Evolutionary conservation across 2,113 vertebrate genomes (phyloP), one percentile per base, ranked within the genome.

Genomic region (Onychorhynchus coronatus): DNA sequence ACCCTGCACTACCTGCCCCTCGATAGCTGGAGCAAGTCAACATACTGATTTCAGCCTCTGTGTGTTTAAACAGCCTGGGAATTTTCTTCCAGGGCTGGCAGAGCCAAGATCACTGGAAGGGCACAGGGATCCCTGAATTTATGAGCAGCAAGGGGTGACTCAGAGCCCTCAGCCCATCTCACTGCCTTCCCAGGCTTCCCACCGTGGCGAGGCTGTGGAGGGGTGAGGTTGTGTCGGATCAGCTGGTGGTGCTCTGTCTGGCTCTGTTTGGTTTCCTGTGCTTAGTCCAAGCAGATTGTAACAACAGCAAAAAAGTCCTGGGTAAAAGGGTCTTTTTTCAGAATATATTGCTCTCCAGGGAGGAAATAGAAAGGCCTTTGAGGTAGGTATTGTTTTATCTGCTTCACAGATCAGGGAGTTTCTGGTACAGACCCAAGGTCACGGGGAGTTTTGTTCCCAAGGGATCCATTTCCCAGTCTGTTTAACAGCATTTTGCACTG

Each of bases 351-450:
- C 86, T 95, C 93, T 11, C 0, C 14, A 0, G 92, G 88, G 96
- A 95, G 94, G 86, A 96, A 93, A 20, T 39, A 53, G 58, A 95
- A 90, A 92, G 76, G 65, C 76, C 65, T 92, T 88, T 94, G 93
- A 95, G 93, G 88, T 78, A 73, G 87, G 65, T 86, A 67, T 84
- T 88, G 85, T 93, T 96, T 83, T 93, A 93, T 95, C 93, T 92
- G 70, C 93, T 92, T 94, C 75, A 56, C 91, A 90, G 88, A 79
- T 66, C 63, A 35, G 67, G 68, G 85, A 91, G 74, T 88, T 88
- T 58, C 70, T 97, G 91, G 77, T 95, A 30, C 41, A 62, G 87
- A 18, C 78, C 49, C 74, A 53, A 75, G 89, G 89, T 90, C 85
- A 62, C 0, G 4, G 53, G 53, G 85, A 91, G 66, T 83, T 88